Base-by-base conservation (phyloP, 92 coral and sea anemone genomes). In the Siderastrea siderea region DNA sequence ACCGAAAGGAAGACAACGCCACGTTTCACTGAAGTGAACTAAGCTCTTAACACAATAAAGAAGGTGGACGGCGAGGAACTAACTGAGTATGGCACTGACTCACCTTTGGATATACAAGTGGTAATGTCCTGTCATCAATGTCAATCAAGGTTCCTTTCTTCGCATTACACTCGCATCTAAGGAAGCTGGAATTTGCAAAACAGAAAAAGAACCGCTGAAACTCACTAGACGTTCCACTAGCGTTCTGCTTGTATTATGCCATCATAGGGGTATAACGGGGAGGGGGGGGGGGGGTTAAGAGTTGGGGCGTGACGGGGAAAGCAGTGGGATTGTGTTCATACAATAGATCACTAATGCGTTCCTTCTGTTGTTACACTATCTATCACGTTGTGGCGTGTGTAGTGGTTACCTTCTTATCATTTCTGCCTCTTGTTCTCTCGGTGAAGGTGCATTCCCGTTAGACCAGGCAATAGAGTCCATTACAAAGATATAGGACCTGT, bases 41-140 rank as follows among this genome's bases (percentile, higher is more conserved):
- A n/a, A n/a, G n/a, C n/a, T n/a, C n/a, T n/a, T n/a, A n/a, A n/a
- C n/a, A n/a, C n/a, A n/a, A n/a, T n/a, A n/a, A 64, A n/a, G 38
- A n/a, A 3, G 45, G 19, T 5, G 17, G 45, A 16, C n/a, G 4
- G 0, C 6, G 13, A 11, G 13, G 19, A 11, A 5, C 15, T 3
- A 61, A 61, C 66, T 10, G 66, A 11, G 19, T 16, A 3, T 64
- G 38, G 67, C 45, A 49, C 19, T 51, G 61, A 61, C 81, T 77
- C 74, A 86, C 89, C 74, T 77, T 76, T 74, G 84, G 89, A 54
- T 77, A 86, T 49, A 75, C 76, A 81, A 81, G 85, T 16, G 69
- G 69, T 4, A 81, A 60, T 66, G 76, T 47, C 64, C 15, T 65
- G 63, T 81, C 85, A 81, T 61, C 68, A 67, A 81, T 68, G 50